Evolutionary conservation across 2,113 vertebrate species (phyloP), one percentile per base, ranked within the genome.

Genomic region (Menura novaehollandiae): DNA sequence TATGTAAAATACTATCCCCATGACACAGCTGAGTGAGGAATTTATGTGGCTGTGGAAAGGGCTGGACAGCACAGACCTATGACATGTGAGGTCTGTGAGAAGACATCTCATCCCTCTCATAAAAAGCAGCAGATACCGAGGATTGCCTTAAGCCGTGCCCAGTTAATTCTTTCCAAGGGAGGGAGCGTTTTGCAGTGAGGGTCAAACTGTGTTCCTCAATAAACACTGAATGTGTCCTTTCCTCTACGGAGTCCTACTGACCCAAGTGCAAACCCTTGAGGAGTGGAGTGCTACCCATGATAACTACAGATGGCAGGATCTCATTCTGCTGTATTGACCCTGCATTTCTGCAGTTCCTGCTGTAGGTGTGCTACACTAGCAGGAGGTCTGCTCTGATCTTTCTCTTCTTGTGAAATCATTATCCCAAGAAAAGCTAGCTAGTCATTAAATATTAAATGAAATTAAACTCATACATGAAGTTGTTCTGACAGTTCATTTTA

Each of bases 351-450:
- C 69, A 89, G 73, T 15, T 82, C 88, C 77, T 89, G 76, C 80
- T 89, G 62, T 76, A 94, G 82, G 80, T 85, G 53, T 91, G 88
- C 79, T 80, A 20, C 23, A 26, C n/a, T 91, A 74, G 86, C 91
- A 94, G 92, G 91, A 96, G 69, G 83, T 87, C 91, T 94, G 58
- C 86, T 94, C 88, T 96, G 93, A 94, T 94, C 91, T 95, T 93
- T 86, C 64, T 39, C 73, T 84, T 52, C 66, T 85, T 84, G 66
- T 72, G 92, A 92, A 94, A 95, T 87, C 80, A 85, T 94, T 89
- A 95, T 89, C 83, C 66, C 79, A 89, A 75, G 72, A 89, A 96
- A 96, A 95, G 60, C 72, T 78, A 75, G 76, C 66, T 96, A 75
- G 62, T 79, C 89, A 95, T 95, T 87, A 96, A 96, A 89, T 93